Base-by-base conservation (phyloP, 2,797 vertebrate species). In the Rhinatrema bivittatum region DNA sequence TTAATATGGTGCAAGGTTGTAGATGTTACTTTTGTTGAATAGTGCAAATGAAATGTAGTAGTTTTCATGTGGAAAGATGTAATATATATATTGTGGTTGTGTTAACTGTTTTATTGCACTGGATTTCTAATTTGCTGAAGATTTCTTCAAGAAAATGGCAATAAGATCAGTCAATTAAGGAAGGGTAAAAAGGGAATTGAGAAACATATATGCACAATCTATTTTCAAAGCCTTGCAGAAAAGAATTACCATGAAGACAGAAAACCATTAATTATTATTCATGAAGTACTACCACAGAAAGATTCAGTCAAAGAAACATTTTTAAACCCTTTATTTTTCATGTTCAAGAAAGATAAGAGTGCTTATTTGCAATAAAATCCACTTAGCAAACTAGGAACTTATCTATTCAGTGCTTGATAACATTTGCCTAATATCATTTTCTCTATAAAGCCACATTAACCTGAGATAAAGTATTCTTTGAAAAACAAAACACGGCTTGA, bases 251-350 rank as follows among this genome's bases (percentile, higher is more conserved):
- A 6, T 15, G 34, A 42, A 43, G 30, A 34, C 27, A 36, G 39
- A 24, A 27, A 35, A 29, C 25, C 43, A 33, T 43, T 50, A 38
- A 38, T 50, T 50, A 42, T 42, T 50, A 43, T 50, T 42, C 34
- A 42, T 50, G 40, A 42, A 38, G 25, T 25, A 38, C 29, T 38
- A 38, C 25, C 18, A 31, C 29, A 38, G 30, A 36, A 24, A 33
- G 24, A 32, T 41, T 42, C 38, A 32, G 38, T 34, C 43, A 38
- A 34, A 38, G 28, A 29, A 50, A 38, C 18, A 29, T 43, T n/a
- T 43, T 50, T 49, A 42, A 28, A 42, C 36, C 20, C 28, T 36
- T 36, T 33, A 34, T 42, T 38, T 43, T 38, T 29, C 39, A 42
- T 27, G 29, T 33, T 43, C 25, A 43, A 50, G 42, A 32, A 38